Conservation (phyloP, 2,888 invertebrate genomes). For the Calameuta pallipes region DNA sequence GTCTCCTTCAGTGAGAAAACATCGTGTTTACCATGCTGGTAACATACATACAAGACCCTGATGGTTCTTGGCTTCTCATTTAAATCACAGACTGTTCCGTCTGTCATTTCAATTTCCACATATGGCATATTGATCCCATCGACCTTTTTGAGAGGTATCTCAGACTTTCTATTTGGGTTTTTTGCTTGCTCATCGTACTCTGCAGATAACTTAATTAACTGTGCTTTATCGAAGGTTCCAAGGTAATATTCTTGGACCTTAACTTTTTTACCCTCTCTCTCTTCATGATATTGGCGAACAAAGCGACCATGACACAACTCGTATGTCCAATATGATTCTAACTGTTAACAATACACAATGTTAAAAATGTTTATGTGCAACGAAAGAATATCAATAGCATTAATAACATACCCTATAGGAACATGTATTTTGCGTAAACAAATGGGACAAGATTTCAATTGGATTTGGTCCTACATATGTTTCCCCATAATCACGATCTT, state of each 20-base stretch:
- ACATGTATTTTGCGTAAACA: slow-evolving; percentile 84
- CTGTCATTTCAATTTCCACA: slow-evolving; percentile 85
- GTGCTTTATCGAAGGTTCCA: slow-evolving; percentile 79
- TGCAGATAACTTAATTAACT: slow-evolving; percentile 71
- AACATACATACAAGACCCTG: slow-evolving; percentile 89
- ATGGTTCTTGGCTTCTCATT: slow-evolving; percentile 86
- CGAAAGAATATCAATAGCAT: background rate
- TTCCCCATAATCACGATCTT: slow-evolving; percentile 69
- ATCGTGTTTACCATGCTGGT: slow-evolving; percentile 88
- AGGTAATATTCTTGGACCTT: slow-evolving; percentile 88
- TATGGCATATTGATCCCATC: slow-evolving; percentile 92
- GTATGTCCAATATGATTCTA: slow-evolving; percentile 96
- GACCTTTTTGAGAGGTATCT: slow-evolving; percentile 76
- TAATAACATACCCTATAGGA: slow-evolving; percentile 74
- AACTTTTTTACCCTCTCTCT: slow-evolving; percentile 87
- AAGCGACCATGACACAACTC: slow-evolving; percentile 94
- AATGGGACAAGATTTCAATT: slow-evolving; percentile 78
- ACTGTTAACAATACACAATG: slow-evolving; percentile 51
- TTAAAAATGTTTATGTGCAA: background rate
- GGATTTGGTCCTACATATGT: slow-evolving; percentile 81
- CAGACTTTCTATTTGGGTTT: slow-evolving; percentile 68
- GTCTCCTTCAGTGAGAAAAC: slow-evolving; percentile 93
- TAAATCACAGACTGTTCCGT: slow-evolving; percentile 93
- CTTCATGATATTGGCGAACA: slow-evolving; percentile 95
- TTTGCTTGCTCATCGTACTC: slow-evolving; percentile 70